Conservation (phyloP, 2,113 vertebrate species). For the Archocentrus centrarchus region DNA sequence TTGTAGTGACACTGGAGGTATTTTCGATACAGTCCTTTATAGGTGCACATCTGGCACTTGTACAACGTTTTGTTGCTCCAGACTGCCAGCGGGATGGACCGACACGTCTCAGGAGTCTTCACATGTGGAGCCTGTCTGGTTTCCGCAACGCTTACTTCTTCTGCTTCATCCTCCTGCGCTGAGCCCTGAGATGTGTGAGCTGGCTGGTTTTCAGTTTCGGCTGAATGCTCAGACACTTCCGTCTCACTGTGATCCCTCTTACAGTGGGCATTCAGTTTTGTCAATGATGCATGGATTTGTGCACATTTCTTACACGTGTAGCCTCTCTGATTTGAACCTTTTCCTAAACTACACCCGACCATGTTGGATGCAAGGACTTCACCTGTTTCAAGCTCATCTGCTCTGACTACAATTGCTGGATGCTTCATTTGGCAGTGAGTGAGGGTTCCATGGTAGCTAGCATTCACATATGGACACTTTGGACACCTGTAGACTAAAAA, state of each 20-base stretch:
- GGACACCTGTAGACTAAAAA: conserved; percentile 87
- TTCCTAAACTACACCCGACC: conserved; percentile 71
- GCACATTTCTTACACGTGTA: conserved; percentile 88
- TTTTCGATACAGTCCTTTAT: conserved; percentile 5
- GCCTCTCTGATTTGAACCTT: conserved; percentile 84
- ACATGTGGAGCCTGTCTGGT: accelerated
- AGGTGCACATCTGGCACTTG: conserved; percentile 58
- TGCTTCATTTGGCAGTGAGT: conserved; percentile 93
- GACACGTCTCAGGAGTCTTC: neutral
- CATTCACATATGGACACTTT: conserved; percentile 88
- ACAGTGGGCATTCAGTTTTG: conserved; percentile 85
- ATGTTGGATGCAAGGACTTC: conserved; percentile 81
- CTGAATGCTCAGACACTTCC: conserved; percentile 72
- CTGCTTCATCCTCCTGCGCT: conserved; percentile 61
- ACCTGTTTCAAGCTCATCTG: conserved; percentile 84
- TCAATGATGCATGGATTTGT: conserved; percentile 82
- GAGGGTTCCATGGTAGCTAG: conserved; percentile 86
- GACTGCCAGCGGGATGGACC: accelerated
- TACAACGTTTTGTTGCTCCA: neutral
- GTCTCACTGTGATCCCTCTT: conserved; percentile 81
- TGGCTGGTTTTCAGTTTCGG: conserved; percentile 65
- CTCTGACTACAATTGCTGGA: conserved; percentile 83
- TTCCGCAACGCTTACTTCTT: conserved; percentile 38
- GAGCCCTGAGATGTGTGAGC: conserved; percentile 64
- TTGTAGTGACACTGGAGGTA: conserved; percentile 59